These are phyloP conservation scores for Bubo bubo DNA, from an alignment of 2,113 vertebrate genomes.

Conservation along the genomic window DNA sequence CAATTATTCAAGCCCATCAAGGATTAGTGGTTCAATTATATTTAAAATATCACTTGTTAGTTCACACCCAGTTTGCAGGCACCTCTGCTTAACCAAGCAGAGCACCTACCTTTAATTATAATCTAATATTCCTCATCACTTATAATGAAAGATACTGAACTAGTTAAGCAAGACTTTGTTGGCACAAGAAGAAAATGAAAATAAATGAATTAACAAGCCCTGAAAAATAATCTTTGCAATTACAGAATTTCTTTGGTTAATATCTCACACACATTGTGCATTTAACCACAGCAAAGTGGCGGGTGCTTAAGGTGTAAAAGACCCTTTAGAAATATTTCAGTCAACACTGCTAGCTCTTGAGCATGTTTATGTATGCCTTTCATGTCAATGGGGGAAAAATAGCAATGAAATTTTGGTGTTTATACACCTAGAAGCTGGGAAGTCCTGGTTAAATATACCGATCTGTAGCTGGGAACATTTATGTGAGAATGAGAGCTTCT, in stretches of 20 bases:
- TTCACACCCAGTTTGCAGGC: neutral
- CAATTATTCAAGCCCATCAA: neutral
- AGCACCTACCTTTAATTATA: neutral
- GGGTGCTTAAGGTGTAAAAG: conserved; percentile 25
- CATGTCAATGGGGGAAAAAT: conserved; percentile 32
- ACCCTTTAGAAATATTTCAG: conserved; percentile 51
- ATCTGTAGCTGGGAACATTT: neutral
- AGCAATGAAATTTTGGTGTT: conserved; percentile 50
- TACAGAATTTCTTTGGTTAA: conserved; percentile 1
- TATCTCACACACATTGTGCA: neutral
- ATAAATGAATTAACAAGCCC: neutral
- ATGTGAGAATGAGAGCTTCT: neutral
- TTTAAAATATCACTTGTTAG: neutral
- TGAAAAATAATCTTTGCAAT: neutral
- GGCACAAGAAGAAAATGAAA: neutral
- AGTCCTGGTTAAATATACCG: conserved; percentile 10
- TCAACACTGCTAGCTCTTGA: conserved; percentile 1
- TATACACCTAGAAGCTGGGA: conserved; percentile 23
- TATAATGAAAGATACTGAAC: neutral
- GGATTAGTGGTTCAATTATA: neutral
- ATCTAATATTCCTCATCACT: neutral
- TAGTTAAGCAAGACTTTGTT: neutral
- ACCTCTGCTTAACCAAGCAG: neutral
- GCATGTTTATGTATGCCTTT: conserved; percentile 25
- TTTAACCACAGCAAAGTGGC: neutral